Evolutionary conservation across 2,113 vertebrate species (phyloP), one percentile per base, ranked within the genome.

Genomic region (Aldabrachelys gigantea): DNA sequence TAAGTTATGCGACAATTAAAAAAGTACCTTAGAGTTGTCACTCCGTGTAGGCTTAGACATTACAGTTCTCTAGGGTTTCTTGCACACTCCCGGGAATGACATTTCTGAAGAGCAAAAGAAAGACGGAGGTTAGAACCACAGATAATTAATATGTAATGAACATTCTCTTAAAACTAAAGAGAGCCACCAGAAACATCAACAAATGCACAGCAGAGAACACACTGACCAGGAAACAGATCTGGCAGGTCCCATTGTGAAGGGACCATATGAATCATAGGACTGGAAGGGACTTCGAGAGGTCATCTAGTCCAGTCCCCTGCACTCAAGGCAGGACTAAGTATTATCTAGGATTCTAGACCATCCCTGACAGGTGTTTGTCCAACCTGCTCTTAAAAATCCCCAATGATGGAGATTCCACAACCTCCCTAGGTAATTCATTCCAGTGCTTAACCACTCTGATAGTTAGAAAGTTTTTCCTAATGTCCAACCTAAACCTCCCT

Each of bases 71-170:
- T 53, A 88, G 89, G 89, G 19, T 35, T 96, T 90, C 95, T 97
- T 69, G 91, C 54, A 87, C 89, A 88, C 94, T 97, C 94, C 96
- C 3, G 93, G 96, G 96, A 97, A 97, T 38, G 95, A 92, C 97
- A 97, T 98, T 96, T 97, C 97, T 98, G 95, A 96, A 95, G 95
- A 95, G 93, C 85, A 97, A 97, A 96, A 95, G 79, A 91, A 85
- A 95, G 95, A 90, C 89, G 0, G 80, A 21, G 80, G 72, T 88
- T 87, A 94, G 52, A 59, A 80, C 69, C 88, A 91, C 54, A 90
- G 14, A 47, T 21, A 87, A 83, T 82, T n/a, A 80, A 53, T 53
- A 82, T 49, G 76, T 24, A 90, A 25, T 6, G 29, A 91, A 47
- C 82, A 47, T 52, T n/a, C 41, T 90, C 90, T 89, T 81, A 82